These are phyloP conservation scores for Apis mellifera DNA, from an alignment of 1,140 invertebrate genomes.

Conservation along the genomic window Amel_HAv3.1 CM009931.2:23113001-23113500, in stretches of 20 bases:
- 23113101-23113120: too few relatives aligned
- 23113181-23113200: too few relatives aligned
- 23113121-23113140: too few relatives aligned
- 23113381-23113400: slow-evolving; percentile 3
- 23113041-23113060: too few relatives aligned
- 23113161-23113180: too few relatives aligned
- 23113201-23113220: background rate
- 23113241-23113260: background rate
- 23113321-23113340: background rate
- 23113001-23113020: too few relatives aligned
- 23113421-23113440: slow-evolving; percentile 41
- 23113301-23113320: slow-evolving; percentile 19
- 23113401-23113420: slow-evolving; percentile 43
- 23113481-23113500: slow-evolving; percentile 64
- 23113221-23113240: background rate
- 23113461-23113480: slow-evolving; percentile 62
- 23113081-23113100: too few relatives aligned
- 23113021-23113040: too few relatives aligned
- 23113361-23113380: slow-evolving; percentile 48
- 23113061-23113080: too few relatives aligned
- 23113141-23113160: too few relatives aligned
- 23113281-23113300: background rate
- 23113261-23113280: background rate
- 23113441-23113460: slow-evolving; percentile 43
- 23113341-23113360: slow-evolving; percentile 42